A percentile compares a stretch with the other conserved stretches of the same genome.
Conservation (phyloP, 1,140 invertebrate species). For the Onthophagus taurus region DNA sequence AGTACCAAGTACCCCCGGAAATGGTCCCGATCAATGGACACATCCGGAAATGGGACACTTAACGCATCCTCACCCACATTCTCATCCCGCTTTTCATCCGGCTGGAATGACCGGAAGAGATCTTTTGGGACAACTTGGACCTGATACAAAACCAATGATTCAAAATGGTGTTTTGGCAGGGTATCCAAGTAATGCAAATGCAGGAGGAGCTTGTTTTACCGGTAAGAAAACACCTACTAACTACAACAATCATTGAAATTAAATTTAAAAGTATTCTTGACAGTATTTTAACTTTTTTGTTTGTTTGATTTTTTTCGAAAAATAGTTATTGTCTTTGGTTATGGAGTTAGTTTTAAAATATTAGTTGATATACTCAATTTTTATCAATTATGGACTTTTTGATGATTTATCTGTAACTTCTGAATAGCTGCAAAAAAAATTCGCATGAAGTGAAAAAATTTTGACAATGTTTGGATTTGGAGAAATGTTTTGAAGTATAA, state of each 20-base stretch:
- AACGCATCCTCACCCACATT: conserved; percentile 42
- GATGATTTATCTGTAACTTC: too few species aligned
- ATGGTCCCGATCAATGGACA: conserved; percentile 43
- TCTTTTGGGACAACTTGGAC: conserved; percentile 39
- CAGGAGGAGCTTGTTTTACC: conserved; percentile 69
- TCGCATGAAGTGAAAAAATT: too few species aligned
- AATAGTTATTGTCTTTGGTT: too few species aligned
- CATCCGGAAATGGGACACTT: conserved; percentile 27
- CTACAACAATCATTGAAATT: not conserved
- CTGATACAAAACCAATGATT: conserved; percentile 63
- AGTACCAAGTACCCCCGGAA: conserved; percentile 60
- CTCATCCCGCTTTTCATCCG: conserved; percentile 49
- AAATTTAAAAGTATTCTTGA: too few species aligned
- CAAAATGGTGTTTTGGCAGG: conserved; percentile 62
- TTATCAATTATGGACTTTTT: too few species aligned
- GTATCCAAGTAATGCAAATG: conserved; percentile 48
- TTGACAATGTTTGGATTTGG: too few species aligned
- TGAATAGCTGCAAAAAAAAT: too few species aligned
- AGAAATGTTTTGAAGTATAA: too few species aligned
- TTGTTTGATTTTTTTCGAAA: too few species aligned
- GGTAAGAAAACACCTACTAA: conserved; percentile 24
- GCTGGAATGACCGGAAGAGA: conserved; percentile 41
- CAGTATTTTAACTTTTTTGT: too few species aligned
- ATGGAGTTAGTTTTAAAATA: too few species aligned
- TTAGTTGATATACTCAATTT: too few species aligned